A percentile compares a stretch with the other conserved stretches of the same genome.
These are phyloP conservation scores for Rynchops niger DNA, from an alignment of 2,113 vertebrate species.

Conservation along the genomic window DNA sequence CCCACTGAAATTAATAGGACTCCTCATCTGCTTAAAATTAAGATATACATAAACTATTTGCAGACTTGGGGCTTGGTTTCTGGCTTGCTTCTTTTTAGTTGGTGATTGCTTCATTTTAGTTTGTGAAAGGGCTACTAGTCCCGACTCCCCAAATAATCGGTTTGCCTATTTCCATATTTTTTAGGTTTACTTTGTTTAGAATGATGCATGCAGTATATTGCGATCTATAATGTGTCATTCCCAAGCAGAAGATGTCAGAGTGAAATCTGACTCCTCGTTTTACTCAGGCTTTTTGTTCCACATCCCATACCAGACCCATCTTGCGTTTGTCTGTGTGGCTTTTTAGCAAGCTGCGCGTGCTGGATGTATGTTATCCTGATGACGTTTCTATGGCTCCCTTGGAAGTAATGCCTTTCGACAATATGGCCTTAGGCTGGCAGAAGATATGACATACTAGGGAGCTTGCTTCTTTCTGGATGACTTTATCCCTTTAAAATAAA, in stretches of 20 bases:
- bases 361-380: neutral
- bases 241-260: neutral
- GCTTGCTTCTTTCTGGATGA: neutral
- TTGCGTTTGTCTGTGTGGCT: neutral
- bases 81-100: neutral
- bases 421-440: neutral
- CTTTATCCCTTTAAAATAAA: slow-evolving; percentile 10
- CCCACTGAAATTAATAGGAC: neutral
- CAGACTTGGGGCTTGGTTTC: neutral
- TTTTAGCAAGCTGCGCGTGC: neutral
- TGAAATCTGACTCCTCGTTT: neutral
- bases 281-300: neutral
- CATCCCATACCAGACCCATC: neutral
- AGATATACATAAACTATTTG: neutral
- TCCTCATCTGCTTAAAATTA: neutral
- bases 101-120: neutral
- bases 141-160: neutral
- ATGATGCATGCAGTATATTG: neutral
- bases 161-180: neutral
- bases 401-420: neutral
- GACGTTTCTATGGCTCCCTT: neutral
- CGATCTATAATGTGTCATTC: neutral
- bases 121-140: neutral
- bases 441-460: neutral
- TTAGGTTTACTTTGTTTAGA: neutral